Evolutionary conservation across 37 sponge, comb jelly and placozoan species (phyloP), one percentile per base, ranked within the genome.

Genomic region (Cliona cf. orientalis): DNA sequence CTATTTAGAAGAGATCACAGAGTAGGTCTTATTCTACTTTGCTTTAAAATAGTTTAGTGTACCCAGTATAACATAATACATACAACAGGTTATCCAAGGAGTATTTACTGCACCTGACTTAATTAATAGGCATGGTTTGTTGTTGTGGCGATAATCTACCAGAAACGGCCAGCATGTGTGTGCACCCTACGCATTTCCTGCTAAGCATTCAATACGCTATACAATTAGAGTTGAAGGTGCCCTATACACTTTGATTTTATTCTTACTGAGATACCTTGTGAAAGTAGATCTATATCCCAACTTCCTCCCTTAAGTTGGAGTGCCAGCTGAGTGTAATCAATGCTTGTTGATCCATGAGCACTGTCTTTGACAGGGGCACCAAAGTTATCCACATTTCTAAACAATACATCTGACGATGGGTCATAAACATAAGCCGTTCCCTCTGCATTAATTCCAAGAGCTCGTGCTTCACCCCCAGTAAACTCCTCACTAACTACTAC

Each of bases 271-370:
- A 2, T 61, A 71, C 85, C 86, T 58, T 65, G 55, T 36, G 83
- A 68, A n/a, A 96, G 75, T 40, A 46, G 60, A 26, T 53, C 71
- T 17, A 96, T 69, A 66, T 96, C 91, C 96, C 96, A 96, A 19
- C 83, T 90, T 25, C 78, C 91, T 11, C 96, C 93, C 0, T 75
- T 71, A 21, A 80, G 62, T 0, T 43, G 43, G 58, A 80, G 41
- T 0, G 96, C 96, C 34, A 96, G 75, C 19, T 84, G 60, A 26
- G 87, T 84, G 80, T 96, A 96, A 46, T 91, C 91, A 39, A n/a
- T 6, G 41, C 73, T 42, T 12, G 96, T 96, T 29, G 66, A 79
- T 0, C 87, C 69, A 75, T 80, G 40, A 58, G 83, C 93, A 55
- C 84, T 74, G 46, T 81, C 90, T n/a, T 17, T 29, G 1, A 89